Evolutionary conservation across 2,888 invertebrate genomes (phyloP).

Genomic region (Sesamia inferens): DNA sequence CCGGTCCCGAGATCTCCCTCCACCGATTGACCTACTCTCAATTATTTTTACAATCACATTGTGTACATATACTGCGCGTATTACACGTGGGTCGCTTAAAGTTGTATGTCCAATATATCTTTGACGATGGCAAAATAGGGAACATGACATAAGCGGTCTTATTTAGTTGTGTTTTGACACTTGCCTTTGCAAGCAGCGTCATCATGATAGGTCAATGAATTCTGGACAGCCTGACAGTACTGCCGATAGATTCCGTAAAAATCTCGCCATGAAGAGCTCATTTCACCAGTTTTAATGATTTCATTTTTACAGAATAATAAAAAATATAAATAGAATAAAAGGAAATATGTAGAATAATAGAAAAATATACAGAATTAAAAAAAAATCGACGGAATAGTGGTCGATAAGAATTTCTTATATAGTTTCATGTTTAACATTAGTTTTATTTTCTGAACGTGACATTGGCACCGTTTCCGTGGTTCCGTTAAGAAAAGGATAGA

Average conservation of each 20-base stretch:
- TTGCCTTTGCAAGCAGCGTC: not conserved
- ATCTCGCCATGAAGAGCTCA: too few species aligned
- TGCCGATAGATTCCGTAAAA: not conserved
- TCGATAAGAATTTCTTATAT: not conserved
- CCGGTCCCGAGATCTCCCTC: slow-evolving; percentile 62
- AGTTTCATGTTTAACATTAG: not conserved
- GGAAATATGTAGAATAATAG: too few species aligned
- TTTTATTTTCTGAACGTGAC: too few species aligned
- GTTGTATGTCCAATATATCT: not conserved
- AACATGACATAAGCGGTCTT: not conserved
- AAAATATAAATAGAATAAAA: too few species aligned
- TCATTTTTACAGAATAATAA: too few species aligned
- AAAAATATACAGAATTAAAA: too few species aligned
- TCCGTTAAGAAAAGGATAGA: too few species aligned
- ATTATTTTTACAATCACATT: slow-evolving; percentile 64
- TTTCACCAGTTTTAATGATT: too few species aligned
- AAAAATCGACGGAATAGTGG: not conserved
- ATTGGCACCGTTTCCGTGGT: too few species aligned
- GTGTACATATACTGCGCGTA: slow-evolving; percentile 43
- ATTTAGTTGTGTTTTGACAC: not conserved
- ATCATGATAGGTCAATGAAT: not conserved
- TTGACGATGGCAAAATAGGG: slow-evolving; percentile 13
- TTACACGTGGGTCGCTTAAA: slow-evolving; percentile 38
- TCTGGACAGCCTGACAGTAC: not conserved
- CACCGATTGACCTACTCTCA: slow-evolving; percentile 61